Evolutionary conservation across 2,888 invertebrate genomes (phyloP).

Genomic region (Heterodera filipjevi): DNA sequence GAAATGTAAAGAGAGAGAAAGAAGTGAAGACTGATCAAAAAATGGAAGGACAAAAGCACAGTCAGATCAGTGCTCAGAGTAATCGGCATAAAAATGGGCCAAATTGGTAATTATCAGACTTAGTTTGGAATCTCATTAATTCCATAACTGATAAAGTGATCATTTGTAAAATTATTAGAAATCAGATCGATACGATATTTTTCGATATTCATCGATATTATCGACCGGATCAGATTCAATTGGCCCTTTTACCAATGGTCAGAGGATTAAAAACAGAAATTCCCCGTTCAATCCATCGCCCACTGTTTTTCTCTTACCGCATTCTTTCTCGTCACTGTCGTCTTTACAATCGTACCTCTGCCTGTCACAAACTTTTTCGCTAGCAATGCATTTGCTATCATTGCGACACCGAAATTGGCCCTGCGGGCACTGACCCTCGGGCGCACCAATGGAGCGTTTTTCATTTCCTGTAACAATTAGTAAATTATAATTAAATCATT

Average conservation of each 20-base stretch:
- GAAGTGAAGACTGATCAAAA: not conserved
- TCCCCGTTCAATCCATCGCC: not conserved
- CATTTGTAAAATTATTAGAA: too few relatives aligned
- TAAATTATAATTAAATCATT: conserved; percentile 30
- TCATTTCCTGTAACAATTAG: conserved; percentile 60
- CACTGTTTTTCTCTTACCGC: conserved; percentile 46
- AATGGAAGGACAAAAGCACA: not conserved
- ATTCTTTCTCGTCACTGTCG: conserved; percentile 56
- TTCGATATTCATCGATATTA: too few relatives aligned
- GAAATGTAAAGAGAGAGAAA: conserved; percentile 23
- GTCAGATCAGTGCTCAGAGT: too few relatives aligned
- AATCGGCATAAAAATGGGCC: too few relatives aligned
- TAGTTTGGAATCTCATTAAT: too few relatives aligned
- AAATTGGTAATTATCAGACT: too few relatives aligned
- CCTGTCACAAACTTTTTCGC: conserved; percentile 77
- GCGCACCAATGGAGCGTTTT: conserved; percentile 51
- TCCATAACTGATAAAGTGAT: too few relatives aligned
- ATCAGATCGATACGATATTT: too few relatives aligned
- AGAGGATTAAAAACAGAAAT: too few relatives aligned
- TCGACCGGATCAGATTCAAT: too few relatives aligned
- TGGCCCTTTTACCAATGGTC: too few relatives aligned
- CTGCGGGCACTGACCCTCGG: conserved; percentile 69
- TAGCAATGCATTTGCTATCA: conserved; percentile 75
- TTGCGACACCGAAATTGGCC: conserved; percentile 6
- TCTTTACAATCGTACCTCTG: conserved; percentile 67